Evolutionary conservation across 2,888 invertebrate genomes (phyloP), one percentile per base, ranked within the genome.

Genomic region (Clanis bilineata): DNA sequence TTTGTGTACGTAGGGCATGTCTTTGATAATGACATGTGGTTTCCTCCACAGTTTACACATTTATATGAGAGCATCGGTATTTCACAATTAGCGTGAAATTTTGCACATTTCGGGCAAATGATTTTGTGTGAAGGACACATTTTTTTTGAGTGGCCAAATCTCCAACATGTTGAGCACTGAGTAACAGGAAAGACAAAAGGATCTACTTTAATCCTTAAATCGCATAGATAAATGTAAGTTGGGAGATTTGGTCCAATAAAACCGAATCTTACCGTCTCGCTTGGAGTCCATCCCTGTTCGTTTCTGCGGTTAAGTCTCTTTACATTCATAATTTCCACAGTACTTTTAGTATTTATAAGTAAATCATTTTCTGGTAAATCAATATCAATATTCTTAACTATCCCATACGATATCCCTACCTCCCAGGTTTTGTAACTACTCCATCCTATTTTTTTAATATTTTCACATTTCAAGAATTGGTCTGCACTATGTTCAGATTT

Each of bases 221-320:
- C 45, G 18, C 9, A 28, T 7, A 47, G 18, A n/a, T 32, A 45
- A 18, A 58, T 39, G 28, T 36, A 18, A 3, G 58, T 7, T 9
- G 58, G 58, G 1, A 58, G n/a, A 47, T 5, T 15, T 4, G 22
- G 55, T 45, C 21, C 47, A 28, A 32, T 41, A 28, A 57, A 58
- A 68, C 65, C 69, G 66, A 72, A 68, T 61, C 61, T 64, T 32
- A 57, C 62, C 9, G 62, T 18, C 44, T 62, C 62, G 18, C 57
- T 56, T 1, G 62, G 57, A 38, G 47, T 36, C 59, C 57, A 62
- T 15, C 57, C 57, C 12, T 18, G 23, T n/a, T 51, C 45, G n/a
- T 41, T 51, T 18, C 58, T 58, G 6, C 58, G 47, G 12, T 58
- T 36, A 23, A 56, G 22, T 3, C 60, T 28, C 10, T 56, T 41